Evolutionary conservation across 2,113 vertebrate genomes (phyloP).

Genomic region (Calidris pygmaea): DNA sequence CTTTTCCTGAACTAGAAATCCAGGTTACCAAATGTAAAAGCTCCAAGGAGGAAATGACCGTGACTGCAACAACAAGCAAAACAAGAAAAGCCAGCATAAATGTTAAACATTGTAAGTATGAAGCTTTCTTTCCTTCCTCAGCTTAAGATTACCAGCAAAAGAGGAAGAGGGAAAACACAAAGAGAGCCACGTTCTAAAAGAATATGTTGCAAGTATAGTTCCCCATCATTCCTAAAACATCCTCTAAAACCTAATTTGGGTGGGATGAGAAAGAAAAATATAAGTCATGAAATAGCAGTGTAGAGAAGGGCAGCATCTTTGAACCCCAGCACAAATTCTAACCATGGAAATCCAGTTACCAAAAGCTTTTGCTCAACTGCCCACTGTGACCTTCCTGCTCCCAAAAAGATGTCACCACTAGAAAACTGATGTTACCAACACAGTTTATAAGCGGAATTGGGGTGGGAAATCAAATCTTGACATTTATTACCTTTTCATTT

Average conservation of each 20-base stretch:
- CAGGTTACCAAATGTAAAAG: not conserved
- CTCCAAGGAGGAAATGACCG: not conserved
- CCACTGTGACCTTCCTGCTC: not conserved
- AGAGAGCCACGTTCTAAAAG: not conserved
- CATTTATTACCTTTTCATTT: conserved; percentile 48
- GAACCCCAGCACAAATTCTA: not conserved
- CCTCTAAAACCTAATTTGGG: not conserved
- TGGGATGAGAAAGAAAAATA: not conserved
- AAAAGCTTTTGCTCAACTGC: not conserved
- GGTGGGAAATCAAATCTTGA: conserved; percentile 15
- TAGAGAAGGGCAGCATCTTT: not conserved
- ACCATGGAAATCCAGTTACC: not conserved
- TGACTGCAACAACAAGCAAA: not conserved
- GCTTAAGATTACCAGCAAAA: not conserved
- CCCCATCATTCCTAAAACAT: not conserved
- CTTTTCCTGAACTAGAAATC: not conserved
- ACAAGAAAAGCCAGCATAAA: not conserved
- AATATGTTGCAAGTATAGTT: not conserved
- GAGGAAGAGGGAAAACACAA: not conserved
- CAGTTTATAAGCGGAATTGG: not conserved
- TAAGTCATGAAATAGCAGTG: not conserved
- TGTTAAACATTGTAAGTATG: not conserved
- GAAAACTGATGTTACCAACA: conserved; percentile 22
- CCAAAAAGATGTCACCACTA: not conserved
- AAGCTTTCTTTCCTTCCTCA: not conserved